A percentile compares a stretch with the other conserved stretches of the same genome.
Conservation (phyloP, 1,140 invertebrate species). For the Lasioglossum albipes region DNA sequence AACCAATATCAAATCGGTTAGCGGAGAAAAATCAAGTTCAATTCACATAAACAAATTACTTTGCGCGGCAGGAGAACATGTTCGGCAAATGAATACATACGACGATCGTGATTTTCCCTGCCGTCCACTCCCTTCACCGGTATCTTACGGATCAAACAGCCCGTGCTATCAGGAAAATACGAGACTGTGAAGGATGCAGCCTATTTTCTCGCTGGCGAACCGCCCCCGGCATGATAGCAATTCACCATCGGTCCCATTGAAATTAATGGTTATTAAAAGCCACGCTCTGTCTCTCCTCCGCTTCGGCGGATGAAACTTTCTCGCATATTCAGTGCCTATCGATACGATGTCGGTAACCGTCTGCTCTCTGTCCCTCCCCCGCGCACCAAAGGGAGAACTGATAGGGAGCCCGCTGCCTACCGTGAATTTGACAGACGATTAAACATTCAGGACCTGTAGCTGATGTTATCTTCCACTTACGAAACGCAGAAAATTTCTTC, state of each 20-base stretch:
- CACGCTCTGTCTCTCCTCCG: not conserved
- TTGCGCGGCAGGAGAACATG: conserved; percentile 1
- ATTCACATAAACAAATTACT: conserved; percentile 22
- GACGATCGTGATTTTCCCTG: not conserved
- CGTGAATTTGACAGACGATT: conserved; percentile 48
- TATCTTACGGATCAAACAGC: not conserved
- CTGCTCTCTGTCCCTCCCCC: not conserved
- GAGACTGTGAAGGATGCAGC: conserved; percentile 9
- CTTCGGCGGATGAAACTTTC: conserved; percentile 8
- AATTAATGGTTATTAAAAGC: conserved; percentile 64
- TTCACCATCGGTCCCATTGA: conserved; percentile 38
- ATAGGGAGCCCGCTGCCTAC: conserved; percentile 18
- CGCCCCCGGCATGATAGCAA: conserved; percentile 34
- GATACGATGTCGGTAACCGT: not conserved
- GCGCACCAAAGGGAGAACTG: conserved; percentile 11
- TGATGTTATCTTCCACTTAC: conserved; percentile 29
- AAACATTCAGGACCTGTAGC: conserved; percentile 38
- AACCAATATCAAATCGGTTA: too few species aligned
- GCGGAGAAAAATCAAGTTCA: not conserved
- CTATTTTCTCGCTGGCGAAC: conserved; percentile 9
- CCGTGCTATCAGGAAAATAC: conserved; percentile 2
- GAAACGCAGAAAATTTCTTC: not conserved
- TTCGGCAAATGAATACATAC: conserved; percentile 23
- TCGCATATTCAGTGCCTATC: conserved; percentile 8
- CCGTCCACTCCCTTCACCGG: too few species aligned